phyloP scores from a whole-genome alignment of 2,888 invertebrate species.

The Habroteleia sp. region DNA sequence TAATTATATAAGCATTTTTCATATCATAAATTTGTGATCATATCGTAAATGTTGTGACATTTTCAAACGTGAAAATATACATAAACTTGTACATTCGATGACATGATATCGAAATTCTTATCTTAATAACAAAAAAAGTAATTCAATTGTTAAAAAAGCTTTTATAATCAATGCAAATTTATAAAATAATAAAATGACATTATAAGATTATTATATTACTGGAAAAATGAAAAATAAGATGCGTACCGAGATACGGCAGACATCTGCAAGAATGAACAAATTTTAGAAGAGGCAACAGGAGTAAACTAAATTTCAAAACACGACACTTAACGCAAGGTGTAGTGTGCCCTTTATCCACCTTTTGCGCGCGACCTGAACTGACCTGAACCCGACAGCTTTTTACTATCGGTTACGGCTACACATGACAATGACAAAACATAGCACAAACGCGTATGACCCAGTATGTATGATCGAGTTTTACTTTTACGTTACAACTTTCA shows the following conservation, averaged over 20 bases:
- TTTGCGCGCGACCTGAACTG: conserved; percentile 33
- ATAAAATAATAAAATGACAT: conserved; percentile 8
- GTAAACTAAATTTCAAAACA: neutral
- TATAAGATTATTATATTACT: conserved; percentile 4
- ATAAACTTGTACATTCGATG: too few relatives aligned
- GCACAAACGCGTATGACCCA: conserved; percentile 27
- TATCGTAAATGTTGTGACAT: too few relatives aligned
- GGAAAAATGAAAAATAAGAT: too few relatives aligned
- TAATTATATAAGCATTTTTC: too few relatives aligned
- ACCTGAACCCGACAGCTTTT: conserved; percentile 30
- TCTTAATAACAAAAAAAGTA: too few relatives aligned
- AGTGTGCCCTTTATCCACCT: conserved; percentile 17
- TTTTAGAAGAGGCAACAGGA: neutral
- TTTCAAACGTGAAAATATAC: too few relatives aligned
- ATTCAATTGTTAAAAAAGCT: too few relatives aligned
- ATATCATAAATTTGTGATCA: too few relatives aligned
- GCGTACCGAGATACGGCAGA: conserved; percentile 5
- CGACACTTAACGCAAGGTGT: neutral
- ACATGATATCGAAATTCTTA: too few relatives aligned
- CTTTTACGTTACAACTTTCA: conserved; percentile 26
- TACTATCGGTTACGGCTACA: conserved; percentile 42
- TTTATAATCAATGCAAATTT: neutral
- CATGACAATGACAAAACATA: conserved; percentile 56
- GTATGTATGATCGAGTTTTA: conserved; percentile 21
- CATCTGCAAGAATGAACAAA: conserved; percentile 9